Conservation (phyloP, 35 echinoderm and acorn worm species). For the Nesometra sesokonis region DNA sequence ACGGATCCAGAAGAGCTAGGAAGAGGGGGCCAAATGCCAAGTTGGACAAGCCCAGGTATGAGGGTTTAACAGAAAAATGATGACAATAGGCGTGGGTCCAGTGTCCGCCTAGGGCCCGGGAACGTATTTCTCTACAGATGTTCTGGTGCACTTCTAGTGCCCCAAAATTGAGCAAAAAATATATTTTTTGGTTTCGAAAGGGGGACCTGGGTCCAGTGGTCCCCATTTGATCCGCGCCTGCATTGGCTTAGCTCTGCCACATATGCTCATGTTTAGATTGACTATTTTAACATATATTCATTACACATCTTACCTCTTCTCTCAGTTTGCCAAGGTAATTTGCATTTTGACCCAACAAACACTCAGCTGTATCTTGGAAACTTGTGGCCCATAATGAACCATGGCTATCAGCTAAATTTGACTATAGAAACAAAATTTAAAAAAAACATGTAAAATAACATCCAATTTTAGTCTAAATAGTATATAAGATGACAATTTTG, state of each 20-base stretch:
- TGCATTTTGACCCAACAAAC: slow-evolving; percentile 52
- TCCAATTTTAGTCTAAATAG: not conserved
- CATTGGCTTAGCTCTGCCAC: too few species aligned
- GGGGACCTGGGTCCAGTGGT: too few species aligned
- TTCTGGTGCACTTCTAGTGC: too few species aligned
- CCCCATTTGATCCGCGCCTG: not conserved
- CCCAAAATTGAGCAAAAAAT: too few species aligned
- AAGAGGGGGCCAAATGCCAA: too few species aligned
- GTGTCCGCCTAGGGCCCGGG: too few species aligned
- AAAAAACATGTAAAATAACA: not conserved
- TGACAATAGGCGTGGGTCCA: too few species aligned
- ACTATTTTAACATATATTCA: not conserved
- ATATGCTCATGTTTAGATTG: not conserved
- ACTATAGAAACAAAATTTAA: slow-evolving; percentile 25
- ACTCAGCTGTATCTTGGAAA: slow-evolving; percentile 86
- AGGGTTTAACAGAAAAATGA: not conserved
- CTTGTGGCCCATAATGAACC: slow-evolving; percentile 72
- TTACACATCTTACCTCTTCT: slow-evolving; percentile 20
- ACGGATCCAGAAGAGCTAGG: too few species aligned
- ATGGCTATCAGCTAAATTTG: slow-evolving; percentile 59
- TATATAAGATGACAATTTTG: not conserved
- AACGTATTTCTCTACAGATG: too few species aligned
- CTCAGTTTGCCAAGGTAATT: slow-evolving; percentile 42
- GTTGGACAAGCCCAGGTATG: too few species aligned
- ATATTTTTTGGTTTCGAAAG: too few species aligned